A percentile compares a stretch with the other conserved stretches of the same genome.
Evolutionary conservation across 2,888 invertebrate species (phyloP).

Genomic region (Orchestes rusci): DNA sequence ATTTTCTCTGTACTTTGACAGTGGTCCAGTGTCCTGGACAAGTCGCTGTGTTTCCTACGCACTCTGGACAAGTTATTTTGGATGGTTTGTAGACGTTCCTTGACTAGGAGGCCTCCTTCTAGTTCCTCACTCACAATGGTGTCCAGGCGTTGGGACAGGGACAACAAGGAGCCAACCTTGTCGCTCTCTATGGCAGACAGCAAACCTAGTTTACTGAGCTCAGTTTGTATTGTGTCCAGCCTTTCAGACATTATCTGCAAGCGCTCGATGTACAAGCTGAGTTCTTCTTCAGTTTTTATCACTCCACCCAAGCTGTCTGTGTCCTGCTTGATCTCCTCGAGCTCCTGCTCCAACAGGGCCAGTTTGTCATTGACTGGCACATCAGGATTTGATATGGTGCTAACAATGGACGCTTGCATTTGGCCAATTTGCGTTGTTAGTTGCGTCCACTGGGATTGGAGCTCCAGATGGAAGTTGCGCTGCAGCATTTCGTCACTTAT

Average conservation of each 20-base stretch:
- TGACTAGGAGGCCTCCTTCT: constrained; percentile 65
- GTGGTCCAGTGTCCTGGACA: constrained; percentile 56
- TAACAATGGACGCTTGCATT: constrained; percentile 61
- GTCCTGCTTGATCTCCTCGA: constrained; percentile 63
- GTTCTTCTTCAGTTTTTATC: constrained; percentile 75
- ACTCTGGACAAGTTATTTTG: constrained; percentile 64
- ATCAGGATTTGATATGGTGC: constrained; percentile 64
- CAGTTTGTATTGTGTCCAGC: constrained; percentile 72
- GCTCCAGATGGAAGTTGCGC: constrained; percentile 67
- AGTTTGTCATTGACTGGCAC: constrained; percentile 70
- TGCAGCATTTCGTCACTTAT: constrained; percentile 80
- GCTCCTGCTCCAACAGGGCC: constrained; percentile 65
- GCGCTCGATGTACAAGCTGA: constrained; percentile 73
- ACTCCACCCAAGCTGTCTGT: constrained; percentile 69
- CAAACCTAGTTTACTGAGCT: constrained; percentile 67
- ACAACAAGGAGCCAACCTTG: constrained; percentile 63
- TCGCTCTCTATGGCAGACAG: constrained; percentile 70
- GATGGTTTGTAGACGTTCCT: constrained; percentile 66
- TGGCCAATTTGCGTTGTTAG: constrained; percentile 57
- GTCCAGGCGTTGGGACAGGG: constrained; percentile 64
- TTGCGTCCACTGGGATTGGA: constrained; percentile 69
- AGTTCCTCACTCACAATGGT: constrained; percentile 69
- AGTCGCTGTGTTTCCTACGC: constrained; percentile 59
- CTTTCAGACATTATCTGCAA: constrained; percentile 69
- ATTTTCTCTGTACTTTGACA: constrained; percentile 67